Evolutionary conservation across 2,113 vertebrate species (phyloP), one percentile per base, ranked within the genome.

Genomic region (Periophthalmodon schlosseri): DNA sequence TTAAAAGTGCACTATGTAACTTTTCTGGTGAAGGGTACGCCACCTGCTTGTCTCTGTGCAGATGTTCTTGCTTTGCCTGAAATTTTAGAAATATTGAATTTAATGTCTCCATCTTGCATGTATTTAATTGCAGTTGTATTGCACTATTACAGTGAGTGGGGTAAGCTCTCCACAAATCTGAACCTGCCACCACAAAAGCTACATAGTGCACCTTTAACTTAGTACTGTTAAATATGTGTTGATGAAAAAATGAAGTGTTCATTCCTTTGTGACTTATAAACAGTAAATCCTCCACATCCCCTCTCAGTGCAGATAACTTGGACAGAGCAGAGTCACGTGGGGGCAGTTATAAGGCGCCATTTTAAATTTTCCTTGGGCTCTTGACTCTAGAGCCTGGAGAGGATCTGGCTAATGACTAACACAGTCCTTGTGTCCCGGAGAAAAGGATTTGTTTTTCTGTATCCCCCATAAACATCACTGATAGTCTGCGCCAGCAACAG

Each of bases 181-280:
- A 44, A 8, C 1, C 39, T 7, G 10, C 8, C 39, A 44, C 39
- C 39, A 10, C 8, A 10, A 44, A 44, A 44, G 9, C 9, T 44
- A 44, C 39, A 44, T 10, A 44, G 39, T 11, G 8, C 39, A 11
- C 0, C 6, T 56, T n/a, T 2, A 6, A 15, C 13, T 50, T 50
- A 50, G 4, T 16, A 50, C 14, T 2, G 47, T 14, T 9, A 9
- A 9, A 9, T 18, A 4, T 7, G 9, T 10, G 39, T 39, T 54
- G 20, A 56, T 9, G 8, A 56, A 56, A 56, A 2, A 0, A 9
- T 56, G n/a, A 6, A 2, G 7, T 3, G n/a, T 56, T 7, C n/a
- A 52, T 20, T 56, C 52, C n/a, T 56, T 56, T 56, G n/a, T 89
- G 89, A 88, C 83, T 87, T 87, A 80, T 60, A 77, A 83, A 77